Evolutionary conservation across 30 jellyfish, hydroid and myxozoan species (phyloP).

Genomic region (Hydractinia symbiolongicarpus): DNA sequence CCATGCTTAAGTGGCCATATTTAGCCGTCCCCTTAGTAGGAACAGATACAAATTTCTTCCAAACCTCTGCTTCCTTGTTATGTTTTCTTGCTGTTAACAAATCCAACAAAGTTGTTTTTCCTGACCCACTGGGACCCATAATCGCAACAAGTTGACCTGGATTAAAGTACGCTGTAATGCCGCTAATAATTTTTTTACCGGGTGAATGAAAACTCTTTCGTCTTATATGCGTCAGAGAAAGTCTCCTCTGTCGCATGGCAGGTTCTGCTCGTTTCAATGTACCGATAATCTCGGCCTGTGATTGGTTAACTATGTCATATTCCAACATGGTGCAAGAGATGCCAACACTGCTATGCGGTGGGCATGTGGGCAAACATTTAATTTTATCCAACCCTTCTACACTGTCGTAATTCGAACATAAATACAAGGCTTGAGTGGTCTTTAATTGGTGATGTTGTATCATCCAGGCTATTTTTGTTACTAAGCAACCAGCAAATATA

Average conservation of each 20-base stretch:
- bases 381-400: neutral
- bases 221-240: neutral
- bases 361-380: constrained; percentile 30
- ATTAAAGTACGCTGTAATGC: constrained; percentile 66
- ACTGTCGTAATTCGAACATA: constrained; percentile 3
- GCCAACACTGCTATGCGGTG: constrained; percentile 21
- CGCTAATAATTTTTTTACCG: constrained; percentile 13
- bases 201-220: neutral
- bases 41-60: neutral
- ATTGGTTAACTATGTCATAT: constrained; percentile 3
- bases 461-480: constrained; percentile 29
- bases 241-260: neutral
- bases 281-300: neutral
- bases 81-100: constrained; percentile 69
- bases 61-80: constrained; percentile 45
- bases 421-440: constrained; percentile 27
- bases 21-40: too few species aligned
- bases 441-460: constrained; percentile 18
- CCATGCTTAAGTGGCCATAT: too few species aligned
- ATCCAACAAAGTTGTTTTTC: constrained; percentile 83
- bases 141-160: constrained; percentile 94
- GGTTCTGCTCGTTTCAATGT: neutral
- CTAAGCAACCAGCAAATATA: constrained; percentile 4
- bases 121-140: constrained; percentile 96
- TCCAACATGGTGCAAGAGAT: constrained; percentile 20